Conservation (phyloP, 1,140 invertebrate genomes). For the Dreissena rostriformis region DNA sequence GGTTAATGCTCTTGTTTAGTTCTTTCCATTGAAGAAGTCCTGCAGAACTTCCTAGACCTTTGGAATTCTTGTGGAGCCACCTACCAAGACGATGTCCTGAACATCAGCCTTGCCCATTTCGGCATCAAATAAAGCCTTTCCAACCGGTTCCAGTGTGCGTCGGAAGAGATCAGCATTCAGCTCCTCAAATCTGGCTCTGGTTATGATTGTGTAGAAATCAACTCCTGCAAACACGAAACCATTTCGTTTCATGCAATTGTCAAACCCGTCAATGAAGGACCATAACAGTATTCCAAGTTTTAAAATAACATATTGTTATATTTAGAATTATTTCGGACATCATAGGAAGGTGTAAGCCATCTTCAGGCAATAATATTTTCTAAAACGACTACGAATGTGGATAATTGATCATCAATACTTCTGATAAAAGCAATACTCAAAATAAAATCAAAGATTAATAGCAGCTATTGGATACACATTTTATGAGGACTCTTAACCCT, state of each 20-base stretch:
- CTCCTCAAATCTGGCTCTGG: conserved; percentile 80
- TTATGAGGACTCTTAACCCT: not conserved
- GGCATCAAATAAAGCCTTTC: conserved; percentile 95
- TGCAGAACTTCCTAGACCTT: conserved; percentile 97
- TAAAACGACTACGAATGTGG: conserved; percentile 59
- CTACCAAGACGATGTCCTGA: conserved; percentile 97
- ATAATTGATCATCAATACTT: conserved; percentile 1
- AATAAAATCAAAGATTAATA: not conserved
- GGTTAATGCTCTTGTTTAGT: conserved; percentile 77
- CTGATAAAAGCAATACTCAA: not conserved
- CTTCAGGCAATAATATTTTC: conserved; percentile 28
- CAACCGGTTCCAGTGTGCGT: conserved; percentile 95
- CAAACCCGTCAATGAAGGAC: not conserved
- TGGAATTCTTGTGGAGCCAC: conserved; percentile 98
- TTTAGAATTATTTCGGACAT: conserved; percentile 5
- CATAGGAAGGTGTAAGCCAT: conserved; percentile 56
- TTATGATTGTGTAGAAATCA: conserved; percentile 81
- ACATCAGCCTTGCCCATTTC: conserved; percentile 96
- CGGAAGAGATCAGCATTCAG: conserved; percentile 94
- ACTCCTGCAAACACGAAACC: conserved; percentile 89
- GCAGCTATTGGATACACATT: not conserved
- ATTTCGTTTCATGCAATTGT: conserved; percentile 81
- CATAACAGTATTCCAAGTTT: not conserved
- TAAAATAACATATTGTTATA: not conserved
- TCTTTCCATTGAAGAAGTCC: conserved; percentile 86